Evolutionary conservation across 2,113 vertebrate genomes (phyloP).

Genomic region (Odobenus rosmarus): DNA sequence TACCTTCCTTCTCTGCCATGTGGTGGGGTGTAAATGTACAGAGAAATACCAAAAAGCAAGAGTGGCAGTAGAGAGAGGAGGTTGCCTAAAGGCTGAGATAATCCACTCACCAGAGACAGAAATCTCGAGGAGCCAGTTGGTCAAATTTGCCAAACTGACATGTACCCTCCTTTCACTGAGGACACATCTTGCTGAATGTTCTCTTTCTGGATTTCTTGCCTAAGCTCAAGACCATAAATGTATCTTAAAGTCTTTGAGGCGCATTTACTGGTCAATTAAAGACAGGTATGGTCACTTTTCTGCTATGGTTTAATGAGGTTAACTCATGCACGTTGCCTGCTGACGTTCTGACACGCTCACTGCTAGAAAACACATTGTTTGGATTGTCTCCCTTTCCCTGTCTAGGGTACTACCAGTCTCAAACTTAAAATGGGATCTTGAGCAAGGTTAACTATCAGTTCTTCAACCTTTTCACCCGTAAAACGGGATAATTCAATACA

Average conservation of each 20-base stretch:
- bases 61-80: not conserved
- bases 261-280: not conserved
- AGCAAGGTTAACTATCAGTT: not conserved
- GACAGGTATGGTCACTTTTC: not conserved
- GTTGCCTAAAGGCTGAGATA: not conserved
- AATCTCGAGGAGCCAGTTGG: not conserved
- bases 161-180: not conserved
- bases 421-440: not conserved
- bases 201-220: not conserved
- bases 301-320: not conserved
- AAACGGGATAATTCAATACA: not conserved
- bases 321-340: not conserved
- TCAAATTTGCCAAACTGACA: not conserved
- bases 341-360: not conserved
- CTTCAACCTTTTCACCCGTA: not conserved
- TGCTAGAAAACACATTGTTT: not conserved
- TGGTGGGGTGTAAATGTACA: not conserved
- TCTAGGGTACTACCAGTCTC: not conserved
- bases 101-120: not conserved
- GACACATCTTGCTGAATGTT: not conserved
- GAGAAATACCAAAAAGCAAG: conserved; percentile 15
- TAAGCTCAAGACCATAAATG: not conserved
- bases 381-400: not conserved
- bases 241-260: not conserved
- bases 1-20: not conserved